Evolutionary conservation across 2,113 vertebrate species (phyloP).

Genomic region (Steatornis caripensis): DNA sequence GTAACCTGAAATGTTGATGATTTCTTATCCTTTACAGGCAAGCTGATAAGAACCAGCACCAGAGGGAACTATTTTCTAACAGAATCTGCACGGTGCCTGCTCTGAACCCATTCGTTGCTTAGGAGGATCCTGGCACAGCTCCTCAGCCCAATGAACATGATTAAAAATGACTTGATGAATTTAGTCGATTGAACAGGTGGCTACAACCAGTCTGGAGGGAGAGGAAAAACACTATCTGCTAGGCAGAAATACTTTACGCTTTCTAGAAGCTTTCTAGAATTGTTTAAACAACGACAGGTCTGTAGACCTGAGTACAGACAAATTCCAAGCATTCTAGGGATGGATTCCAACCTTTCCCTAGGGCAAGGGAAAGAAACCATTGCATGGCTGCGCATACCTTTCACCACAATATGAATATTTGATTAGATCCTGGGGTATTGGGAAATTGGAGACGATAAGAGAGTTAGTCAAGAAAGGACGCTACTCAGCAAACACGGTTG

Average conservation of each 20-base stretch:
- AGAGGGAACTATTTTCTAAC: slow-evolving; percentile 3
- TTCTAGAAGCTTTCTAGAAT: neutral
- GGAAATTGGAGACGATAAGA: neutral
- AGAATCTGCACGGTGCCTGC: neutral
- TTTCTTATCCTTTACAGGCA: neutral
- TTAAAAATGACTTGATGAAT: slow-evolving; percentile 1
- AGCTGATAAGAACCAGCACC: slow-evolving; percentile 5
- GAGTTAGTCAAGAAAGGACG: neutral
- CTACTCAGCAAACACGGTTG: neutral
- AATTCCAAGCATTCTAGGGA: neutral
- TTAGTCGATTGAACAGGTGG: neutral
- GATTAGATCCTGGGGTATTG: neutral
- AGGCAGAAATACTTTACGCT: neutral
- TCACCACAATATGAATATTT: neutral
- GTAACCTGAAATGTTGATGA: neutral
- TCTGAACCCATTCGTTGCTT: slow-evolving; percentile 36
- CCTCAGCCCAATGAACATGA: neutral
- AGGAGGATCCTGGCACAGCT: slow-evolving; percentile 17
- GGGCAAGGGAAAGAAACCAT: neutral
- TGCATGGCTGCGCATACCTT: neutral
- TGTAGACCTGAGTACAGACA: neutral
- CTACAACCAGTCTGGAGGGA: neutral
- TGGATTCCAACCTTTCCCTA: no score
- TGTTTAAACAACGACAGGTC: neutral
- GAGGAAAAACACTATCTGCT: neutral